Conservation (phyloP, 2,113 vertebrate genomes). For the Nymphicus hollandicus region DNA sequence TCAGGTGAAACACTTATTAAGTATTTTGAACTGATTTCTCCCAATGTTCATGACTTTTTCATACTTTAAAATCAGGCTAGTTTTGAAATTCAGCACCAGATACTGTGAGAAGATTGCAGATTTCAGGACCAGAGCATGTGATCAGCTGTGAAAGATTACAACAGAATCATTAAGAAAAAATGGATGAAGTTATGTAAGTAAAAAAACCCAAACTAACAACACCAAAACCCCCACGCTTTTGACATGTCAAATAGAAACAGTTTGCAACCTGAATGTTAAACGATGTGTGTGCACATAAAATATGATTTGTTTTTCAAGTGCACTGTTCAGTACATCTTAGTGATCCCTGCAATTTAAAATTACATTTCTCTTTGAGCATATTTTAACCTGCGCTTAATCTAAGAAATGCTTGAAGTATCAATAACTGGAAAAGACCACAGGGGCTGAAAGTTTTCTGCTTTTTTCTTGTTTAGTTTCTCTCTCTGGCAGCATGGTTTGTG, state of each 20-base stretch:
- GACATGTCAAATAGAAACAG: background rate
- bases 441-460: background rate
- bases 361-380: background rate
- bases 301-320: constrained; percentile 7
- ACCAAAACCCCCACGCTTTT: background rate
- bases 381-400: background rate
- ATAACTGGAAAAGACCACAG: background rate
- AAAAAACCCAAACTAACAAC: background rate
- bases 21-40: background rate
- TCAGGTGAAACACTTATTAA: background rate
- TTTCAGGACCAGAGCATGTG: background rate
- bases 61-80: background rate
- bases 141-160: background rate
- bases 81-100: background rate
- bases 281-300: background rate
- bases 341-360: background rate
- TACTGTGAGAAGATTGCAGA: background rate
- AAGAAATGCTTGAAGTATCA: background rate
- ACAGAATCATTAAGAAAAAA: background rate
- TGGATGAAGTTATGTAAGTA: background rate
- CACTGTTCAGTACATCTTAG: background rate
- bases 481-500: background rate
- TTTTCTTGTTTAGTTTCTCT: background rate
- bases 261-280: background rate
- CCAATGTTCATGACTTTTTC: background rate